Conservation (phyloP, 2,113 vertebrate species). For the Mustela nigripes region DNA sequence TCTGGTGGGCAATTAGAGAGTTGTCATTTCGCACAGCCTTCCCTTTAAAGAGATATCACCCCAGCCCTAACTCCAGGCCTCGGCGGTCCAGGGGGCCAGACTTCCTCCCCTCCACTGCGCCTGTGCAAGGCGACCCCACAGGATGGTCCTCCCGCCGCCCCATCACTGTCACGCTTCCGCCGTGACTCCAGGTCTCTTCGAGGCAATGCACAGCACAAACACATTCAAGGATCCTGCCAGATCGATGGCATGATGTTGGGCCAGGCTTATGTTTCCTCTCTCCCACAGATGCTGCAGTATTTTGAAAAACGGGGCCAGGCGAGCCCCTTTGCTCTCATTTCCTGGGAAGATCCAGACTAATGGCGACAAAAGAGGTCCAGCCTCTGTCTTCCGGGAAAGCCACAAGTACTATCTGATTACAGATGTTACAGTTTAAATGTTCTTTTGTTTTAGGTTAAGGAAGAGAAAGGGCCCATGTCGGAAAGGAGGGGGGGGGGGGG, state of each 20-base stretch:
- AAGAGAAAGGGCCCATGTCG: neutral
- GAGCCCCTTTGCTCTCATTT: neutral
- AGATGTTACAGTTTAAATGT: neutral
- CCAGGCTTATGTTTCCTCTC: conserved; percentile 51
- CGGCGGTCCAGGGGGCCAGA: neutral
- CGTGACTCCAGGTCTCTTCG: conserved; percentile 28
- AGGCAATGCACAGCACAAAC: neutral
- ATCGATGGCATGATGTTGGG: neutral
- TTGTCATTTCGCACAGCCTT: neutral
- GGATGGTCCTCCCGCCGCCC: neutral
- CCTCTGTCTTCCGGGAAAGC: neutral
- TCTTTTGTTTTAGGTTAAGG: conserved; percentile 54
- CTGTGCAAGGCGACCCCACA: neutral
- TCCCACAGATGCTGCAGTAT: conserved; percentile 47
- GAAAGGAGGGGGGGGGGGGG: neutral
- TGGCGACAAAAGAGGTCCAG: neutral
- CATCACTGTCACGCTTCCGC: neutral
- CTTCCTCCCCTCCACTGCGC: neutral
- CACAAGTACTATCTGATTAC: neutral
- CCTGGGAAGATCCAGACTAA: neutral
- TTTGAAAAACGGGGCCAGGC: conserved; percentile 68
- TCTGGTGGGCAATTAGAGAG: neutral
- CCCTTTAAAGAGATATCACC: neutral
- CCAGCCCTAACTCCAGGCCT: neutral
- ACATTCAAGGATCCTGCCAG: conserved; percentile 39